A percentile compares a stretch with the other conserved stretches of the same genome.
phyloP scores from a whole-genome alignment of 2,888 invertebrate species.

The Villa cingulata region DNA sequence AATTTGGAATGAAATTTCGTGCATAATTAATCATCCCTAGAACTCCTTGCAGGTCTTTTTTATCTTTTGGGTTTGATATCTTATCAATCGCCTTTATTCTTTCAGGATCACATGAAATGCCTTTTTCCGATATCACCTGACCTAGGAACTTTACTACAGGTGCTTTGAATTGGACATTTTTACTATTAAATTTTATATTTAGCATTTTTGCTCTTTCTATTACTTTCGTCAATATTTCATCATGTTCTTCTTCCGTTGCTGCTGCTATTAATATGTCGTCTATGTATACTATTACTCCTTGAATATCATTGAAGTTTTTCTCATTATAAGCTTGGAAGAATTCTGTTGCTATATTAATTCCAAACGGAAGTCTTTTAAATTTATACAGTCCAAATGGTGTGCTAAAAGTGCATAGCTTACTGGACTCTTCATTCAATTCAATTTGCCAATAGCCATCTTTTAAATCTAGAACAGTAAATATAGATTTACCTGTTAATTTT shows the following conservation, averaged over 20 bases:
- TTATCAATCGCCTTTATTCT: not conserved
- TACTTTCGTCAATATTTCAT: constrained; percentile 16
- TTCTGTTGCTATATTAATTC: constrained; percentile 17
- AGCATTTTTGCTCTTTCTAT: constrained; percentile 16
- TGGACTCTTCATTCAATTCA: constrained; percentile 8
- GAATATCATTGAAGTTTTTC: constrained; percentile 14
- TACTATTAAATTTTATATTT: constrained; percentile 22
- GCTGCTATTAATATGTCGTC: constrained; percentile 19
- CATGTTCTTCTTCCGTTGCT: constrained; percentile 14
- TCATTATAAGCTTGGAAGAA: constrained; percentile 15
- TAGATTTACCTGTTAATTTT: constrained; percentile 7
- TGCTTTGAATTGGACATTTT: constrained; percentile 19
- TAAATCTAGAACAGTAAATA: constrained; percentile 10
- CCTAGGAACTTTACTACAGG: constrained; percentile 21
- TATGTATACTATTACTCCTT: constrained; percentile 22
- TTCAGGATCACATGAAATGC: constrained; percentile 9
- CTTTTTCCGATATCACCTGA: constrained; percentile 8
- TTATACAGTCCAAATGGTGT: constrained; percentile 12
- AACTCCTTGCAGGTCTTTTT: not conserved
- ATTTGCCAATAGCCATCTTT: constrained; percentile 15
- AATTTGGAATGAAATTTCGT: constrained; percentile 1
- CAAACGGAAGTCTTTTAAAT: constrained; percentile 15
- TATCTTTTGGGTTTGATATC: not conserved
- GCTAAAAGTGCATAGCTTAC: constrained; percentile 9
- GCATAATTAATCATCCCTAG: constrained; percentile 1